phyloP scores from a whole-genome alignment of 2,888 invertebrate species.

The Meloe dianella region DNA sequence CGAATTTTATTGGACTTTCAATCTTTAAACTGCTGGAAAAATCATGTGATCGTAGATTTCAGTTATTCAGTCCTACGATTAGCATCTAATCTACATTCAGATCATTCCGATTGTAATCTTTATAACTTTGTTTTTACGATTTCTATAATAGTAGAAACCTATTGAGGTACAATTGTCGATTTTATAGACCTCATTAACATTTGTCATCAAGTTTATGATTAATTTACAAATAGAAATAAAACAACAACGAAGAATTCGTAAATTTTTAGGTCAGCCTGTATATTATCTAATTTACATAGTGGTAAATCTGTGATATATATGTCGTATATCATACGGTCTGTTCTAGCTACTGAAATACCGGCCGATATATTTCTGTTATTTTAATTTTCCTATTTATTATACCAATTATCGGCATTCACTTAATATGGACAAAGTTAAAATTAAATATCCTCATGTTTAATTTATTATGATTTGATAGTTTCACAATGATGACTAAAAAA shows the following conservation, averaged over 20 bases:
- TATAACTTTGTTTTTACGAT: no score
- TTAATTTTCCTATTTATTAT: slow-evolving; percentile 52
- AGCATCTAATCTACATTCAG: no score
- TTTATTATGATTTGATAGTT: slow-evolving; percentile 41
- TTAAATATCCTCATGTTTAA: slow-evolving; percentile 47
- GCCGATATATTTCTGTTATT: slow-evolving; percentile 52
- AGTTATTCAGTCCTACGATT: no score
- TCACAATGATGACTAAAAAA: slow-evolving; percentile 24
- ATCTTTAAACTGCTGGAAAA: no score
- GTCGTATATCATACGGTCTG: slow-evolving; percentile 50
- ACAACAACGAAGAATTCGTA: neutral
- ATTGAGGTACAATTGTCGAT: no score
- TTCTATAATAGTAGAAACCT: no score
- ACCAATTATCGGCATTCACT: slow-evolving; percentile 50
- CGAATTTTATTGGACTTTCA: no score
- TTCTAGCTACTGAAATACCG: slow-evolving; percentile 46
- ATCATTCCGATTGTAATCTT: no score
- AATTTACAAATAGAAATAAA: no score
- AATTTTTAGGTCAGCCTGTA: slow-evolving; percentile 8
- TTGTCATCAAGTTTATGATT: no score
- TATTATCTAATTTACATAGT: slow-evolving; percentile 48
- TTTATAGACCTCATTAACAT: no score
- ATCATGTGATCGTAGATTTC: no score
- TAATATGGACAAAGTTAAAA: slow-evolving; percentile 47
- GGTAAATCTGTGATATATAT: slow-evolving; percentile 50